These are phyloP conservation scores for Drosophila rhopaloa DNA, from an alignment of 1,140 invertebrate species.

Conservation along the genomic window DNA sequence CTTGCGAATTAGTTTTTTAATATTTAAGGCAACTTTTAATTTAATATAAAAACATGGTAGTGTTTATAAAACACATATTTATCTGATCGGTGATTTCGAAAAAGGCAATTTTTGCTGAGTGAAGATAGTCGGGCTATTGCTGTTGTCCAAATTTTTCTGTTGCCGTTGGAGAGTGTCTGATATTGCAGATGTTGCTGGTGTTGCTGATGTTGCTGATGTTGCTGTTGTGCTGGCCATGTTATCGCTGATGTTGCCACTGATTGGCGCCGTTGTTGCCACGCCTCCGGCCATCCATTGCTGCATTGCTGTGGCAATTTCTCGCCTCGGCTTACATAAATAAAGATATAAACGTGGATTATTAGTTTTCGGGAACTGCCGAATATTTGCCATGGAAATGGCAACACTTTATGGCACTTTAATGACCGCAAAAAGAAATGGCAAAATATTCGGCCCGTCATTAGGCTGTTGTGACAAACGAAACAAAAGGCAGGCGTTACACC, in stretches of 20 bases:
- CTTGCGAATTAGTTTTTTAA: too few relatives aligned
- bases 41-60: too few relatives aligned
- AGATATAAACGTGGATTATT: conserved; percentile 33
- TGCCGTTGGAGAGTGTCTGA: too few relatives aligned
- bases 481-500: conserved; percentile 50
- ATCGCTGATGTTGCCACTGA: conserved; percentile 41
- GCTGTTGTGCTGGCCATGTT: conserved; percentile 25
- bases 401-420: conserved; percentile 28
- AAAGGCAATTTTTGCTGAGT: not conserved
- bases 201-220: conserved; percentile 16
- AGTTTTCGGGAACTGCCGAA: conserved; percentile 24
- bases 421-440: conserved; percentile 33
- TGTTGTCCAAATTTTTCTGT: not conserved
- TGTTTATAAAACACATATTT: too few relatives aligned
- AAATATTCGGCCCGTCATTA: conserved; percentile 30
- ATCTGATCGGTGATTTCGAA: too few relatives aligned
- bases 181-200: conserved; percentile 9
- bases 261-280: conserved; percentile 46
- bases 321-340: conserved; percentile 41
- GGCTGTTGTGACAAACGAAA: conserved; percentile 51
- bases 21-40: too few relatives aligned
- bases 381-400: conserved; percentile 24
- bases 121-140: not conserved
- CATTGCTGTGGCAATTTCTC: conserved; percentile 15
- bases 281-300: conserved; percentile 20